Base-by-base conservation (phyloP, 2,113 vertebrate genomes). In the Calidris pygmaea region DNA sequence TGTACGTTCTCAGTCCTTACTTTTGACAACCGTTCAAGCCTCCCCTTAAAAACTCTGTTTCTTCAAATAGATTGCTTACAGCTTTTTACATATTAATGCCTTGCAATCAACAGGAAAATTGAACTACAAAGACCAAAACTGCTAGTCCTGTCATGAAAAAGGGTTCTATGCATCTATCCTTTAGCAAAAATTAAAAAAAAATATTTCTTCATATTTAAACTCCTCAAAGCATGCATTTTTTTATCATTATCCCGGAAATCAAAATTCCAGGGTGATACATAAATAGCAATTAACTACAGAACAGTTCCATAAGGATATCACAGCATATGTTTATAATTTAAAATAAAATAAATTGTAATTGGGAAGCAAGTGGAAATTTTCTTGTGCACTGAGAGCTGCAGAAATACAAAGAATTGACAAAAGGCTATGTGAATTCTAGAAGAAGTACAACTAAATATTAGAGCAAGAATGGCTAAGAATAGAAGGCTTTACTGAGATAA, bases 381-480 rank as follows among this genome's bases (percentile, higher is more conserved):
- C 29, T 81, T 53, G 18, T 58, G 35, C 43, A 43, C 22, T 62
- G 39, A 84, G 91, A 93, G 56, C 59, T 90, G 43, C 48, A 65
- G 52, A 93, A 93, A 83, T 71, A 89, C 14, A 27, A 90, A 90
- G 59, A 86, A 92, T 3, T 80, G 60, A 75, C 24, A 81, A 84
- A 89, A 43, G 12, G 37, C 5, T 9, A 60, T 35, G 13, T 75
- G 53, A 93, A 78, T 82, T 74, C 72, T 58, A 74, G 53, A 85
- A 47, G 17, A 71, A 73, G 39, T 32, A 41, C 2, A 2, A 53
- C 52, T 71, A 78, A 93, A 91, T 63, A 87, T 56, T 72, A 88
- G 43, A 90, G 60, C 48, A 92, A 80, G n/a, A 86, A 92, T 23
- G 78, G 34, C 60, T 94, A 90, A 86, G 86, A 83, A 91, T 12